Conservation (phyloP, 1,140 invertebrate genomes). For the Drosophila fuyamai region DNA sequence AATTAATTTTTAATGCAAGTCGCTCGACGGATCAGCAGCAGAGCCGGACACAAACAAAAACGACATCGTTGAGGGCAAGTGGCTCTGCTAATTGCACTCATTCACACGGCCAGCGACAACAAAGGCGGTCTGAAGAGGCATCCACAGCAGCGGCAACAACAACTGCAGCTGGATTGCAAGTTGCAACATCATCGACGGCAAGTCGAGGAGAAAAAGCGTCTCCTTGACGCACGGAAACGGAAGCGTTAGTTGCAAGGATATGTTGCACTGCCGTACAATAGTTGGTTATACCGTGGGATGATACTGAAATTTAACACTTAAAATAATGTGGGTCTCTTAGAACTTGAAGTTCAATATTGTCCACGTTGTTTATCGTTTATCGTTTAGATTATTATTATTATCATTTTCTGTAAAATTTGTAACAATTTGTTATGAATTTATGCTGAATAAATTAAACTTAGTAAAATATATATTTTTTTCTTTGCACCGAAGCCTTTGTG, state of each 20-base stretch:
- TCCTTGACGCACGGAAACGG: slow-evolving; percentile 77
- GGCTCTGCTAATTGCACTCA: slow-evolving; percentile 77
- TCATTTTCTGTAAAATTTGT: no score
- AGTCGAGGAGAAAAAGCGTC: slow-evolving; percentile 32
- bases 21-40: slow-evolving; percentile 53
- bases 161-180: slow-evolving; percentile 20
- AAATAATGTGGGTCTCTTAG: no score
- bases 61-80: slow-evolving; percentile 63
- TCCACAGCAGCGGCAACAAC: slow-evolving; percentile 29
- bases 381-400: no score
- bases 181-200: slow-evolving; percentile 13
- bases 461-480: no score
- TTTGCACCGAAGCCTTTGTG: no score
- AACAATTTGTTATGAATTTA: no score
- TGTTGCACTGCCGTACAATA: slow-evolving; percentile 66
- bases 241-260: slow-evolving; percentile 81
- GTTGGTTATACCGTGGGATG: slow-evolving; percentile 12
- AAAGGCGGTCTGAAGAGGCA: slow-evolving; percentile 62
- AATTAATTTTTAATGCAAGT: slow-evolving; percentile 74
- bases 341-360: no score
- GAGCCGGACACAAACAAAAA: slow-evolving; percentile 52
- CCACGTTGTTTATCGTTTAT: no score
- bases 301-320: background rate
- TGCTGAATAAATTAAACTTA: no score
- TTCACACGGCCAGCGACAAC: slow-evolving; percentile 70